Base-by-base conservation (phyloP, 2,113 vertebrate species). In the Xyrauchen texanus region DNA sequence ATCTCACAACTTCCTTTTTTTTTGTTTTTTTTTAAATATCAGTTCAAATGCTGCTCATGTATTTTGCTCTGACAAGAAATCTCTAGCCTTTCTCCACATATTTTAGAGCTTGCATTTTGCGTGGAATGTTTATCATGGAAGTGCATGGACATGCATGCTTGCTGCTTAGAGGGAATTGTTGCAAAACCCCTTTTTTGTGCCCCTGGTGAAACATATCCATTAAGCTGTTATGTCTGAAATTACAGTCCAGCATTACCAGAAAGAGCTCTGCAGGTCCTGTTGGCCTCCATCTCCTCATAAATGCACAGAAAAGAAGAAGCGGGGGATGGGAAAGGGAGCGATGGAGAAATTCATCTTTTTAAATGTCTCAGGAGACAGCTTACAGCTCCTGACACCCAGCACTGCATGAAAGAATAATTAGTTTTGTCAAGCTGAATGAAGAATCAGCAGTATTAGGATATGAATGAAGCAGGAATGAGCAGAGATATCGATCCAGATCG, bases 331-430 rank as follows among this genome's bases (percentile, higher is more conserved):
- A 34, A 34, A 34, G 21, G n/a, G 64, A 68, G 82, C 69, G 63
- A 74, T 66, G 70, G 51, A 90, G 90, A 90, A 88, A 90, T 90
- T 92, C 84, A 87, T 91, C 87, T 90, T 90, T 84, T 87, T 82
- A 67, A 73, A 57, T n/a, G 68, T 34, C 58, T 64, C 80, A 44
- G 57, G 61, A 21, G 55, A 13, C 10, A 11, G 75, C 15, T 58
- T 65, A 55, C 5, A 12, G 8, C 61, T 62, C 13, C 67, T 7
- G 66, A 80, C 12, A 34, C 53, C 44, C 16, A 9, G 11, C 55
- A 61, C 64, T 46, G 49, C 77, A 82, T 82, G 77, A 82, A 85
- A 80, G 72, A 79, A 62, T 80, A 77, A 85, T 85, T 82, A 72
- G 77, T 82, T 85, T 82, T 80, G 77, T 85, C 73, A 82, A 79